Evolutionary conservation across 2,888 invertebrate genomes (phyloP), one percentile per base, ranked within the genome.

Genomic region (Meta bourneti): DNA sequence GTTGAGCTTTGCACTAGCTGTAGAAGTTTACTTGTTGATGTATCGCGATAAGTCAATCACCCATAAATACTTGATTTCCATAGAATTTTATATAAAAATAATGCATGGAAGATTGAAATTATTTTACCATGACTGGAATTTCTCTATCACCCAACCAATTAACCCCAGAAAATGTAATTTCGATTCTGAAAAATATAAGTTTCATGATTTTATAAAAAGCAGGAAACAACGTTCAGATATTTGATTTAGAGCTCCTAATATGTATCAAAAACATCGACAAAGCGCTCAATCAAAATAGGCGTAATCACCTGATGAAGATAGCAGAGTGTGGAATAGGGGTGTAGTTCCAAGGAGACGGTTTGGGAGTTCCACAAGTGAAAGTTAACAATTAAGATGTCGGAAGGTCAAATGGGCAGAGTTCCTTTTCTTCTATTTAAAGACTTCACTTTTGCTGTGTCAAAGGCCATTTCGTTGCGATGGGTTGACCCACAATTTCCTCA

Each of bases 351-450:
- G 0, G 16, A 79, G 79, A 61, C 5, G 54, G 54, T 48, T 75
- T 48, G 61, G 52, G 54, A 75, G 75, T 75, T 54, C 16, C 34
- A 52, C 52, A 83, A 74, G 84, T 52, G 84, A 84, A 84, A 84
- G 84, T 84, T 20, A 48, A n/a, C 54, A 74, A 75, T 84, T 75
- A 75, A 75, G 84, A 34, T 78, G 80, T 71, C 80, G 69, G 69
- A 88, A 88, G 88, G 88, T 88, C 88, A 75, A 88, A 81, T 75
- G 88, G 88, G 88, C 75, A 80, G 87, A 88, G 87, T 87, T 86
- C 61, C 61, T 61, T 11, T 11, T 61, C 74, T 11, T 34, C 80
- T 88, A 87, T 88, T 88, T 81, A 81, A 81, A 81, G 80, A 88
- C 61, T 87, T 79, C 51, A 79, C 79, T 72, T 70, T 16, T 1